Evolutionary conservation across 2,888 invertebrate genomes (phyloP), one percentile per base, ranked within the genome.

Genomic region (Lasioglossum calceatum): DNA sequence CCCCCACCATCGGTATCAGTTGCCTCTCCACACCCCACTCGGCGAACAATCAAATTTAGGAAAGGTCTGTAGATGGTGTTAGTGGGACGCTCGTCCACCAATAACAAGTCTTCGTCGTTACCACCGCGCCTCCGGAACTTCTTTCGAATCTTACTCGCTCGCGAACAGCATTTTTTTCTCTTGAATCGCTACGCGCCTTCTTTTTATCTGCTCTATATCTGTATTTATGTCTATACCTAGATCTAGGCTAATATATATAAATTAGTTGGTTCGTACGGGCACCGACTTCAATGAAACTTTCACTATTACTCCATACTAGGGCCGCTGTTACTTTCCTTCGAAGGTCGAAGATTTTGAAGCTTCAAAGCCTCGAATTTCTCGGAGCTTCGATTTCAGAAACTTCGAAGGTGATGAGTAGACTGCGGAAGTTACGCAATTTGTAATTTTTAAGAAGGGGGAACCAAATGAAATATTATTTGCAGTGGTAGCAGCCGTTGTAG

Each of bases 11-110:
- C 72, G 27, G 64, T 39, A 70, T 70, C 67, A 75, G 67, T 47
- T 72, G 64, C 54, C 36, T 36, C 47, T 76, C 61, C n/a, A 2
- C 70, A 50, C 87, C 85, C 81, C 87, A 64, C 88, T 76, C 74
- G 64, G 14, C n/a, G 47, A 39, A 71, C 27, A 79, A 87, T 83
- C 74, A 82, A 79, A 73, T 83, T 81, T 79, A 72, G 74, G 67
- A 72, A 78, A 47, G 67, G 77, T 27, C 77, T 76, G 74, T 77
- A 88, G 88, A 88, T 88, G 88, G 88, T 83, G 88, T 82, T 88
- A 79, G 80, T 50, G 73, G 67, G 27, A 75, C 75, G 14, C 8
- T 1, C 14, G 14, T 32, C 67, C 23, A 1, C 82, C 75, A 87
- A 84, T 87, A 64, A n/a, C 23, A 47, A n/a, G 47, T 4, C 14